Base-by-base conservation (phyloP, 2,888 invertebrate genomes). In the Agrochola lychnidis region DNA sequence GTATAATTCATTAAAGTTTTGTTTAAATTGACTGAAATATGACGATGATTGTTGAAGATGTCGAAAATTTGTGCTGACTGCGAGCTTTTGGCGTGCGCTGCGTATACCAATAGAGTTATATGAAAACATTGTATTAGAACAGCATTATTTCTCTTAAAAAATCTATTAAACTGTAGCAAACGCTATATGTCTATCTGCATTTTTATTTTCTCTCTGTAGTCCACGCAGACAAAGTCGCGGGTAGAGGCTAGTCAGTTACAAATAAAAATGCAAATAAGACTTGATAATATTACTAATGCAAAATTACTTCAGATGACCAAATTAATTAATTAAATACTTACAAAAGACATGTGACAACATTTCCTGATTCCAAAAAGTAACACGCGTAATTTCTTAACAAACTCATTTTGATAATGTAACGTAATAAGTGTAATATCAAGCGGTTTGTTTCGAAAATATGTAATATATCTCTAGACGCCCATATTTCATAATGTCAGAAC, bases 391-490 rank as follows among this genome's bases (percentile, higher is more conserved):
- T 30, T 19, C 1, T 7, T 36, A 22, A 25, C 45, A 45, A 78
- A 42, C 45, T 59, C 1, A 51, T 68, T 68, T 56, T 45, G 4
- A 61, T 48, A 62, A 70, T 48, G 10, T 68, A 45, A 40, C 42
- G 45, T 48, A 61, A 61, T 59, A 16, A 19, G 1, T 59, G 30
- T 30, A 63, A 69, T 53, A 81, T 30, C 69, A 64, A 66, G 19
- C 42, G 6, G 30, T 51, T 16, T 51, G 68, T 85, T 85, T 81
- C 85, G 69, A 66, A 66, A 81, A 85, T 69, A 4, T 69, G 40
- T 40, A 36, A 68, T 36, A 30, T 19, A 51, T 25, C 36, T 75
- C 22, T 51, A 42, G 3, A 74, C 53, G 30, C n/a, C 45, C 1
- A 6, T 64, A 63, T 63, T 79, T 78, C 69, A 36, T 83, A 83